Conservation (phyloP, 2,888 invertebrate genomes). For the Steinernema hermaphroditum region DNA sequence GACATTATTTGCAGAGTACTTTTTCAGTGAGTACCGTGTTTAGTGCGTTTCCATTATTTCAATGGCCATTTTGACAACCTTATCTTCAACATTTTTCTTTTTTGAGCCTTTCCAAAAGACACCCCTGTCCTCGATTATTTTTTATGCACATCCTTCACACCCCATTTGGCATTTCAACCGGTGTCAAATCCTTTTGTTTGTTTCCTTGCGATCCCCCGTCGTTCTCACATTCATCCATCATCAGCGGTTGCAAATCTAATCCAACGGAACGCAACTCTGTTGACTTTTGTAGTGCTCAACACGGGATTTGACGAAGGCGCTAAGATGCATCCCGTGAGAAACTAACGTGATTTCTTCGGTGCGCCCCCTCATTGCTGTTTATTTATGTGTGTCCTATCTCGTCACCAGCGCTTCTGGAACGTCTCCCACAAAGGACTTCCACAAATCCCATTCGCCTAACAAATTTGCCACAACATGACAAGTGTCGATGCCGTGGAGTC, state of each 20-base stretch:
- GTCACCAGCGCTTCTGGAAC: not conserved
- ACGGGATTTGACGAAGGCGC: not conserved
- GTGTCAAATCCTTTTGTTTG: not conserved
- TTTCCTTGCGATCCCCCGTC: not conserved
- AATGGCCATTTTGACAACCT: too few species aligned
- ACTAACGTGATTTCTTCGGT: not conserved
- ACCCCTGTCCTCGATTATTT: too few species aligned
- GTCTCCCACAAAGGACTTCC: not conserved
- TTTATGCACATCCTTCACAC: not conserved
- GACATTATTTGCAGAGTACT: too few species aligned
- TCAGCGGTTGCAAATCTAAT: not conserved
- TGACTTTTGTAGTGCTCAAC: not conserved
- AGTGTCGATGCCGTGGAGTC: not conserved
- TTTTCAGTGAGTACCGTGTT: too few species aligned
- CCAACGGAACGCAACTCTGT: not conserved
- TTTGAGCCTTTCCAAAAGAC: too few species aligned
- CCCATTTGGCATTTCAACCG: not conserved
- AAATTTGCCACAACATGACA: constrained; percentile 12
- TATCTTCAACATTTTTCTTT: too few species aligned
- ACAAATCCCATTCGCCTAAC: not conserved
- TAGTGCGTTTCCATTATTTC: too few species aligned
- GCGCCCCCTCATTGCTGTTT: not conserved
- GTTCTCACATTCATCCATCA: not conserved
- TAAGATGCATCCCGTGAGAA: not conserved
- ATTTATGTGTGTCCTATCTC: not conserved